These are phyloP conservation scores for Mesoligia furuncula DNA, from an alignment of 2,888 invertebrate species.

Conservation along the genomic window DNA sequence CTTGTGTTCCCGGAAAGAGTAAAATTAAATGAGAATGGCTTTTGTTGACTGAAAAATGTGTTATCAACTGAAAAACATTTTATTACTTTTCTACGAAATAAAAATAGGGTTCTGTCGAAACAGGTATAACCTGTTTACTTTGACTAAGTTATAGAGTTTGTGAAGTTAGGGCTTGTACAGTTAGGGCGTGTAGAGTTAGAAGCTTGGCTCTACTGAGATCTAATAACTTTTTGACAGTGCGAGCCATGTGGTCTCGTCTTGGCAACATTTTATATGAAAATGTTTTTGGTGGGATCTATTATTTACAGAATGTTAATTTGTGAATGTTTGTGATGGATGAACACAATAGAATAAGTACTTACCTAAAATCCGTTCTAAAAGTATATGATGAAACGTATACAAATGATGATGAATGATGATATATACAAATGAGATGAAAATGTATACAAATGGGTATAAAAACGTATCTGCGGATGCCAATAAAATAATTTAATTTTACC, in stretches of 20 bases:
- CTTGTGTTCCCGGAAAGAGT: background rate
- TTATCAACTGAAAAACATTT: background rate
- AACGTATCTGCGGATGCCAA: background rate
- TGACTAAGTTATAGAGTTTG: too few relatives aligned
- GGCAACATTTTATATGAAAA: too few relatives aligned
- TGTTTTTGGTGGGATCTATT: background rate
- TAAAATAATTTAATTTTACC: background rate
- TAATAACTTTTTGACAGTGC: too few relatives aligned
- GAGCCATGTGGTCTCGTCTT: too few relatives aligned
- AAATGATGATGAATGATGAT: too few relatives aligned
- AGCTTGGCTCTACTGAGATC: too few relatives aligned
- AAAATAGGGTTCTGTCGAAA: background rate
- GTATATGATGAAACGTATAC: too few relatives aligned
- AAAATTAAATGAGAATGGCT: background rate
- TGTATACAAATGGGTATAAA: too few relatives aligned
- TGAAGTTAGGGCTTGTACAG: too few relatives aligned
- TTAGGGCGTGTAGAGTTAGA: too few relatives aligned
- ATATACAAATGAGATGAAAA: too few relatives aligned
- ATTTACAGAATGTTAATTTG: background rate
- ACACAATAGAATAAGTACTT: background rate
- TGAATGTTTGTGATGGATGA: background rate
- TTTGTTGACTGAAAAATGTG: background rate
- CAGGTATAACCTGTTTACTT: background rate
- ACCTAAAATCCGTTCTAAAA: too few relatives aligned
- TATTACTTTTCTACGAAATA: background rate